Percentiles rank a stretch among this genome's conserved stretches.
phyloP scores from a whole-genome alignment of 2,888 invertebrate species.

The Pegoplata infirma region DNA sequence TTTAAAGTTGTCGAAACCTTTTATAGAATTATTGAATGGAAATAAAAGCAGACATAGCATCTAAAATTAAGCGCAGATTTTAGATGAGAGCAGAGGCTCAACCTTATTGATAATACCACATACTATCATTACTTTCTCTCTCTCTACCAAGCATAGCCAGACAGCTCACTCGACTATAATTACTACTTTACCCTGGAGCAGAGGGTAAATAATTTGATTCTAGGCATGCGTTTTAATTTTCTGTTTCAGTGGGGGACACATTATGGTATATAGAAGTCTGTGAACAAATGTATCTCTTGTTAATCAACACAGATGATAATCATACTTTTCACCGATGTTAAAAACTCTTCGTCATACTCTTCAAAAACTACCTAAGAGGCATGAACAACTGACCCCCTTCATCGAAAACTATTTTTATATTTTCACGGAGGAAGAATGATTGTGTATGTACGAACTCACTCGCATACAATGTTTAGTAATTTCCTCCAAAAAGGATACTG shows the following conservation, averaged over 20 bases:
- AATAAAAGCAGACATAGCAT: conserved; percentile 10
- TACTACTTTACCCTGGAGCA: background rate
- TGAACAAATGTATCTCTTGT: conserved; percentile 4
- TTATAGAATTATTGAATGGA: conserved; percentile 59
- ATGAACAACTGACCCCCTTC: background rate
- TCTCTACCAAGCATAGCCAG: background rate
- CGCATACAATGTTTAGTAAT: background rate
- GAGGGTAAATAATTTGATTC: conserved; percentile 9
- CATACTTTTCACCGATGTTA: conserved; percentile 4
- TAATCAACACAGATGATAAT: conserved; percentile 7
- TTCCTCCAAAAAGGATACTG: background rate
- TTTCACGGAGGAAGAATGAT: too few relatives aligned
- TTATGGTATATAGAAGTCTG: conserved; percentile 19
- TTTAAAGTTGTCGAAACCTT: conserved; percentile 65
- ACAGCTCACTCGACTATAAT: background rate
- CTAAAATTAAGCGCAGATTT: conserved; percentile 26
- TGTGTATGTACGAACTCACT: background rate
- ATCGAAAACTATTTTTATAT: too few relatives aligned
- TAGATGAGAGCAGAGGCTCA: background rate
- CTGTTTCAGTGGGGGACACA: conserved; percentile 39
- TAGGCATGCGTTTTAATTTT: conserved; percentile 28
- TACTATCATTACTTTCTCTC: background rate
- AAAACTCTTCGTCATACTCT: conserved; percentile 8
- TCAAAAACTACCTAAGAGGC: background rate
- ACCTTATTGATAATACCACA: background rate